Conservation (phyloP, 2,113 vertebrate genomes). For the Carollia perspicillata region DNA sequence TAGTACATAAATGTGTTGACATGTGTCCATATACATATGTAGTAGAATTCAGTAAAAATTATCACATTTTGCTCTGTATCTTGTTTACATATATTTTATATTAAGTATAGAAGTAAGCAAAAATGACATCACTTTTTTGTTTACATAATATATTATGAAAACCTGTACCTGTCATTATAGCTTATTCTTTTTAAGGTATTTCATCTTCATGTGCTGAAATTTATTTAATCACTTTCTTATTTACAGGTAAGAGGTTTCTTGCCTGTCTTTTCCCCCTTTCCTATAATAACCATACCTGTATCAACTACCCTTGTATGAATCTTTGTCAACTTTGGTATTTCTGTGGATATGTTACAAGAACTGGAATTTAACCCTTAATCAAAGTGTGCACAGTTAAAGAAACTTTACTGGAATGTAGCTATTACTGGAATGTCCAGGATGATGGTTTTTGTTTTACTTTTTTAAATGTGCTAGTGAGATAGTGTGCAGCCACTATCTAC, state of each 20-base stretch:
- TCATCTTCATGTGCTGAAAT: neutral
- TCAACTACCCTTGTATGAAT: neutral
- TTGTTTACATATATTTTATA: neutral
- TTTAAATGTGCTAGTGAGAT: neutral
- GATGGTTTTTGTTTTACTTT: neutral
- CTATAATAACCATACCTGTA: neutral
- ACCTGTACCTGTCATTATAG: neutral
- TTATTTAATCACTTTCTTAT: neutral
- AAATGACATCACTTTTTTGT: neutral
- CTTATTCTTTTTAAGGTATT: neutral
- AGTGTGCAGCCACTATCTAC: too few relatives aligned
- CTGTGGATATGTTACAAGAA: neutral
- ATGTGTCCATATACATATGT: neutral
- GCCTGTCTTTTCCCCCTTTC: neutral
- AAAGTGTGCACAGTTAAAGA: neutral
- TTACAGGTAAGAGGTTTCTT: neutral
- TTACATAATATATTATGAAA: neutral
- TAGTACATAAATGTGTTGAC: neutral
- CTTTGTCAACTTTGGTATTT: neutral
- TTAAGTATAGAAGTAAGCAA: neutral
- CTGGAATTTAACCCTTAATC: slow-evolving; percentile 19
- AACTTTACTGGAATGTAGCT: neutral
- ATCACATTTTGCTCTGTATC: neutral
- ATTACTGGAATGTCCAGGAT: neutral
- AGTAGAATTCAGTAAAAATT: slow-evolving; percentile 7